Evolutionary conservation across 2,113 vertebrate species (phyloP), one percentile per base, ranked within the genome.

Genomic region (Desmodus rotundus): DNA sequence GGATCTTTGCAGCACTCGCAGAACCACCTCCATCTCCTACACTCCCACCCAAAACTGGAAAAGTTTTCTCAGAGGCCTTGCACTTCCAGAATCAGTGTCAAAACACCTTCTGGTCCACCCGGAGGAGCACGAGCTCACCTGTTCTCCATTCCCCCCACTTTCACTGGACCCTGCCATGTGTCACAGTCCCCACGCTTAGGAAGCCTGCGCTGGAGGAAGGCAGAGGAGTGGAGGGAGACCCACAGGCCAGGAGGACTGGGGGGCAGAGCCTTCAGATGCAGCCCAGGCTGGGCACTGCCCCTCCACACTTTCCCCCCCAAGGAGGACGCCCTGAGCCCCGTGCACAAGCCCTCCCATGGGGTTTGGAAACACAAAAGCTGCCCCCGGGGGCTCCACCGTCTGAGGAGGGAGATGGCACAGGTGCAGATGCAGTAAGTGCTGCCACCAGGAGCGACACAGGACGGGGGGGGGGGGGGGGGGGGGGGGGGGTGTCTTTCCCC

Each of bases 231-330:
- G 20, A 41, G 24, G 28, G 24, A 45, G 26, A 12, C 9, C 52
- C 7, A 0, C 13, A 8, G 1, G 56, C 28, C 3, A 1, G 85
- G 8, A 63, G 13, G 38, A 5, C 9, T 3, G 54, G 12, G 58
- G 50, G 1, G 4, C 45, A 7, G 43, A 24, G 77, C 19, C 43
- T 47, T 54, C 20, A 3, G 26, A 7, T 1, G 0, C 13, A 41
- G 63, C 12, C 45, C 45, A n/a, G 41, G 31, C 47, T 22, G 5
- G 4, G 15, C 36, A 1, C 22, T 24, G 31, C 31, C 12, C 1
- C 7, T 20, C 84, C 26, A 38, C 50, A 24, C 33, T 50, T 17
- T 22, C 31, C 63, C 50, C 13, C 28, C 26, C 9, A 7, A 26
- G 33, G 56, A 54, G 88, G 74, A 65, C 3, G 11, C 38, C 45